Evolutionary conservation across 2,113 vertebrate species (phyloP).

Genomic region (Dromiciops gliroides): DNA sequence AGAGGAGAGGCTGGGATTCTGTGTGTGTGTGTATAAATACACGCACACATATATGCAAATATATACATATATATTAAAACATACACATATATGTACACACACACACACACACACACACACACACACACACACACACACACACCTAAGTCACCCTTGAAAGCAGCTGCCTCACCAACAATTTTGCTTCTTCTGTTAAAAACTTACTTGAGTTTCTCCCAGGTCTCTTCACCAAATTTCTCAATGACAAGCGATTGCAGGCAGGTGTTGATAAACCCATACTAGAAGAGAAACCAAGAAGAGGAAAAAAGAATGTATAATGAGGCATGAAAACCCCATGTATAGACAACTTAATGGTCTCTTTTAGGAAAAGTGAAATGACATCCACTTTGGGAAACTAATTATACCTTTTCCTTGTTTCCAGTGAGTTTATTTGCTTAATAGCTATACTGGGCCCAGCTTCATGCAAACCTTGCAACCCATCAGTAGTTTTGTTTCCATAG

Average conservation of each 20-base stretch:
- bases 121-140: no score
- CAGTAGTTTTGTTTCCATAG: conserved; percentile 44
- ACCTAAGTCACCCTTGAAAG: background rate
- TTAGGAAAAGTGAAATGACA: background rate
- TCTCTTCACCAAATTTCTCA: conserved; percentile 86
- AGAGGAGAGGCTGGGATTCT: background rate
- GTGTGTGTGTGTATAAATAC: no score
- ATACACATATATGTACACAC: no score
- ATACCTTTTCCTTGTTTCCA: background rate
- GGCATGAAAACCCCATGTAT: background rate
- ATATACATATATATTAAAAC: no score
- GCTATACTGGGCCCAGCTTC: background rate
- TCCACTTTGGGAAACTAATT: background rate
- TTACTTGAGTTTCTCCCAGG: conserved; percentile 83
- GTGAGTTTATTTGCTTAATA: conserved; percentile 16
- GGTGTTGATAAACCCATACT: conserved; percentile 90
- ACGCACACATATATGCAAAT: no score
- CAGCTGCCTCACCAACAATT: no score
- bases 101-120: no score
- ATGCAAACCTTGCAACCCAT: background rate
- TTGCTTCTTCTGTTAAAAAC: conserved; percentile 31
- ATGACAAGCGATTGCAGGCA: conserved; percentile 87
- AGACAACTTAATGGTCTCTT: background rate
- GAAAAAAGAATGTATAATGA: conserved; percentile 10
- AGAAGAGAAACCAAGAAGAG: conserved; percentile 63